Evolutionary conservation across 1,140 invertebrate genomes (phyloP).

Genomic region (Drosophila malerkotliana): DNA sequence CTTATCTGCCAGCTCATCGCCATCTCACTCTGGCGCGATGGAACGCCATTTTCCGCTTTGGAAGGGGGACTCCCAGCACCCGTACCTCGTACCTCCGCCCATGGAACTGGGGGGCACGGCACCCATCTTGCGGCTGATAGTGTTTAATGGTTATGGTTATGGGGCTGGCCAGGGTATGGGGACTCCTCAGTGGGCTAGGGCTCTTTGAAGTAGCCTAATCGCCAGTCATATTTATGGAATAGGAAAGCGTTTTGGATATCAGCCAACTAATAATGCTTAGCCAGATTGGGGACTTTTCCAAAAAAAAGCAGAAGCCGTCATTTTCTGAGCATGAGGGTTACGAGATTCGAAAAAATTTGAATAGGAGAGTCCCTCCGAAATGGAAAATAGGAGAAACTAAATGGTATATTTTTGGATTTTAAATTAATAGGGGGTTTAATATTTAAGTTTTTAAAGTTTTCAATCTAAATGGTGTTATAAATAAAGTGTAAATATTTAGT

Average conservation of each 20-base stretch:
- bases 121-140: slow-evolving; percentile 64
- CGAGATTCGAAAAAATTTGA: neutral
- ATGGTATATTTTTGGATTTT: neutral
- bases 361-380: neutral
- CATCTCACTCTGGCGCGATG: slow-evolving; percentile 41
- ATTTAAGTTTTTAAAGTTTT: neutral
- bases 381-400: too few species aligned
- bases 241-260: slow-evolving; percentile 52
- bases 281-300: slow-evolving; percentile 13
- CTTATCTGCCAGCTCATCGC: slow-evolving; percentile 21
- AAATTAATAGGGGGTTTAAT: neutral
- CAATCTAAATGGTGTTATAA: neutral
- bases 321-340: neutral
- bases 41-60: slow-evolving; percentile 62
- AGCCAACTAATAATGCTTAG: slow-evolving; percentile 45
- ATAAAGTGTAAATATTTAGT: neutral
- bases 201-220: slow-evolving; percentile 60
- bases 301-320: slow-evolving; percentile 20
- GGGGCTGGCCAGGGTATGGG: slow-evolving; percentile 16
- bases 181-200: neutral
- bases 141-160: slow-evolving; percentile 34
- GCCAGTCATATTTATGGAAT: slow-evolving; percentile 44
- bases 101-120: slow-evolving; percentile 42
- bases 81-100: slow-evolving; percentile 13
- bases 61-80: neutral